Evolutionary conservation across 2,888 invertebrate genomes (phyloP), one percentile per base, ranked within the genome.

Genomic region (Rutpela maculata): DNA sequence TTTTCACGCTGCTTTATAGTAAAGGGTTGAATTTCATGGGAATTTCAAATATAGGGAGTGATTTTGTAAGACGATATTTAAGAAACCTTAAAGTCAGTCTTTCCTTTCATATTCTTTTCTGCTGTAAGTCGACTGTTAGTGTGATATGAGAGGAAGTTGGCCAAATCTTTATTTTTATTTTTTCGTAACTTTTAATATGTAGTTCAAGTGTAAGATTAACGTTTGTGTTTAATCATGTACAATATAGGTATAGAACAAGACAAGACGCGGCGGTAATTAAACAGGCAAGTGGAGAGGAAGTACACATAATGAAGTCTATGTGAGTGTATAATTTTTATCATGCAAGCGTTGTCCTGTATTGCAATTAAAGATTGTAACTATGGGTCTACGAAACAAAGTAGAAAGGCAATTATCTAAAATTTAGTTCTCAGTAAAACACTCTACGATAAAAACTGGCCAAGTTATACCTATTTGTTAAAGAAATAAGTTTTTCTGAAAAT

Each of bases 1-100:
- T 62, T 72, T 72, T 72, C 63, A 60, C 60, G 4, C 72, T 67
- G 57, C 62, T 70, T 74, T 59, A 22, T 60, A 70, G 62, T 65
- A 38, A 76, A 73, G 81, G 82, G 81, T 84, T 84, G 74, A 65
- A 81, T 84, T 84, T 83, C 84, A 84, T 82, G 83, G 76, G 83
- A 83, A 82, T 80, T 75, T 78, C 75, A 76, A 74, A 70, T 75
- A 73, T 78, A 71, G 76, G 74, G 78, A 77, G 77, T 78, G 81
- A 80, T 82, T 81, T 77, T 56, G 80, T 77, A 80, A 82, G 75
- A 31, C 75, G 80, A 82, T 79, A 82, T 74, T 56, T 43, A 68
- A 78, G 81, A 82, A 82, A 79, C 82, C 82, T 79, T 80, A 82
- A 77, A 81, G 69, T 75, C 59, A 31, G 59, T 70, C 75, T 77